These are phyloP conservation scores for Lipotes vexillifer DNA, from an alignment of 2,113 vertebrate genomes.

Conservation along the genomic window DNA sequence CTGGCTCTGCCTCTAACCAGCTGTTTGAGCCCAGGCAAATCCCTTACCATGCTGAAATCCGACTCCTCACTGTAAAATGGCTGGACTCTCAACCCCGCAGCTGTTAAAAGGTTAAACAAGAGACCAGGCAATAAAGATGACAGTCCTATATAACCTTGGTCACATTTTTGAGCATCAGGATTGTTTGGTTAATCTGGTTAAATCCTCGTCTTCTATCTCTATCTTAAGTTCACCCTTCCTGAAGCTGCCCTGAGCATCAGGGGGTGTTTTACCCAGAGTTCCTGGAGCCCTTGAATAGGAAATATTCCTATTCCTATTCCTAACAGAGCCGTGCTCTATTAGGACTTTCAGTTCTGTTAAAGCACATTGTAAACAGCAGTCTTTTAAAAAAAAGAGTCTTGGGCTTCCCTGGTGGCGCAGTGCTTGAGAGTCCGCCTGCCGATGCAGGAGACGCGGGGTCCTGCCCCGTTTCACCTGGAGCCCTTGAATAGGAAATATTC, in stretches of 20 bases:
- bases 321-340: neutral
- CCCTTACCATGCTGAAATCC: neutral
- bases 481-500: no score
- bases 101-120: neutral
- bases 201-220: neutral
- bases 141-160: no score
- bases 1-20: neutral
- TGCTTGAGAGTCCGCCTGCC: no score
- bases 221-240: neutral
- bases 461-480: no score
- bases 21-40: neutral
- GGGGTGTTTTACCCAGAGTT: neutral
- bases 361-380: neutral
- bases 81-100: neutral
- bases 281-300: neutral
- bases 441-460: no score
- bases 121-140: neutral
- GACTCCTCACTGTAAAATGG: neutral
- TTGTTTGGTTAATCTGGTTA: neutral
- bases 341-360: neutral
- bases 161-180: neutral
- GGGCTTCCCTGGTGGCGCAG: no score
- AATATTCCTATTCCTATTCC: neutral
- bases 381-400: neutral
- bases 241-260: no score